phyloP scores from a whole-genome alignment of 2,888 invertebrate genomes.

The Melipona bicolor region DNA sequence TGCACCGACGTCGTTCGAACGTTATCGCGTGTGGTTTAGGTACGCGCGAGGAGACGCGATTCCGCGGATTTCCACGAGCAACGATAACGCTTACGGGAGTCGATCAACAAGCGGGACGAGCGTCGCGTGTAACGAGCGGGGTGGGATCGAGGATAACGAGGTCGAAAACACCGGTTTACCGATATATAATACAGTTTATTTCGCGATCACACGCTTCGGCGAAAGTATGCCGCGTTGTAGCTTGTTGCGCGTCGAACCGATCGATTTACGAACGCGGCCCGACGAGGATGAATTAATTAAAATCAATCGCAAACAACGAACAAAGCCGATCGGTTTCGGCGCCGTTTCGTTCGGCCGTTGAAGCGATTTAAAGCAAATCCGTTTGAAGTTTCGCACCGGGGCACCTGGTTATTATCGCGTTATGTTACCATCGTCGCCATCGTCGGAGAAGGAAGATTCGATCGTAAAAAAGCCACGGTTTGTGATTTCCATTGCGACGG shows the following conservation, averaged over 20 bases:
- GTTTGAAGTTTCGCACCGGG: not conserved
- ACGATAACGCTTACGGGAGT: slow-evolving; percentile 40
- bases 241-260: not conserved
- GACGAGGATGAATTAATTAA: slow-evolving; percentile 43
- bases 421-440: not conserved
- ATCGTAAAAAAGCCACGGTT: not conserved
- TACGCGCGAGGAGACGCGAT: not conserved
- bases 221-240: slow-evolving; percentile 2
- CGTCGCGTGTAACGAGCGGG: slow-evolving; percentile 47
- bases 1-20: not conserved
- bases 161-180: slow-evolving; percentile 30
- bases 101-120: slow-evolving; percentile 68
- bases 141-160: slow-evolving; percentile 48
- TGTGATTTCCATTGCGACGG: not conserved
- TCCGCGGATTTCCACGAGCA: too few relatives aligned
- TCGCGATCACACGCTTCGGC: slow-evolving; percentile 4
- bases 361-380: not conserved
- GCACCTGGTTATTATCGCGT: not conserved
- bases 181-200: slow-evolving; percentile 45
- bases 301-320: slow-evolving; percentile 17
- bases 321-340: not conserved
- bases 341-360: too few relatives aligned
- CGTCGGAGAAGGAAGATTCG: not conserved
- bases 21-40: not conserved
- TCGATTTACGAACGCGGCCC: not conserved